phyloP scores from a whole-genome alignment of 2,113 vertebrate species.

The Psittacula cyanocephala region DNA sequence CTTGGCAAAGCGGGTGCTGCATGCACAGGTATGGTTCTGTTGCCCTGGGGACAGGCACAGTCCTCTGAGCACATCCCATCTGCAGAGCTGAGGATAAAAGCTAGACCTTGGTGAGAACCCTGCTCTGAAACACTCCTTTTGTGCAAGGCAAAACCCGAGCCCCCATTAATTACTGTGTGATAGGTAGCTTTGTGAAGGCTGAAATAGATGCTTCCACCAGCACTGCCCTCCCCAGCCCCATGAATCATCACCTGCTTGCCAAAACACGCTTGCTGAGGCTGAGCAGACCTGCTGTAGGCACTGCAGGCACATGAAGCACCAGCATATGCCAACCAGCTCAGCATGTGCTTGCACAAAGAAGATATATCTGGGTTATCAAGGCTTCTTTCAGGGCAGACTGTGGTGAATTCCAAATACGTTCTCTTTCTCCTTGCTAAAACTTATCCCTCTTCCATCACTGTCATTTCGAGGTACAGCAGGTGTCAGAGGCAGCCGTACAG shows the following conservation, averaged over 20 bases:
- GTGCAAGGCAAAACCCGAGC: background rate
- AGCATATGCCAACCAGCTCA: background rate
- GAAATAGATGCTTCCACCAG: background rate
- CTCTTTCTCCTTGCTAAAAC: background rate
- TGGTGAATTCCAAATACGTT: background rate
- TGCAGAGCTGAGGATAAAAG: background rate
- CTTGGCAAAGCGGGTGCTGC: background rate
- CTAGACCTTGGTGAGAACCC: background rate
- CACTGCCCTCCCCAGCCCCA: background rate
- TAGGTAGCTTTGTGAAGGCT: background rate
- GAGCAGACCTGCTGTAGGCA: background rate
- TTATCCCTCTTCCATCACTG: background rate
- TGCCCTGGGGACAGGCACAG: accelerated
- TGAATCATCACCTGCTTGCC: background rate
- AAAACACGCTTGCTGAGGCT: background rate
- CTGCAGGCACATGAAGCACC: background rate
- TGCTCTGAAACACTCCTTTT: background rate
- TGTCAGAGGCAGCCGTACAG: background rate
- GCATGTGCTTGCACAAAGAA: background rate
- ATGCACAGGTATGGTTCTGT: background rate
- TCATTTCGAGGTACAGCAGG: background rate
- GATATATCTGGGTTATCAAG: background rate
- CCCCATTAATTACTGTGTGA: background rate
- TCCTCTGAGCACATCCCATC: background rate
- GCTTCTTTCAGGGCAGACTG: background rate